Evolutionary conservation across 2,113 vertebrate genomes (phyloP).

Genomic region (Psettodes erumei): DNA sequence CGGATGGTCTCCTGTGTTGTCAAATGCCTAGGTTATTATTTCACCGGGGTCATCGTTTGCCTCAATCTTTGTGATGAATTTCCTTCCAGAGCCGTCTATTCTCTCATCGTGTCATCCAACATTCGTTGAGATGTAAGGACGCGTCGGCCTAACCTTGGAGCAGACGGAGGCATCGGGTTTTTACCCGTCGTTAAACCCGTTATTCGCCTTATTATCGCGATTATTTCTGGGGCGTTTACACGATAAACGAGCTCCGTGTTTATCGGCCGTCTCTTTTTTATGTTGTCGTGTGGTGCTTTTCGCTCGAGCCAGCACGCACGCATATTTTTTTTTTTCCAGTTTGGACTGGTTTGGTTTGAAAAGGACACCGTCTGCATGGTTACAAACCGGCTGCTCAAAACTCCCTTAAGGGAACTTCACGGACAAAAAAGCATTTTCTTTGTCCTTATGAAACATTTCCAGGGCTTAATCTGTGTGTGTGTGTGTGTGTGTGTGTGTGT

Average conservation of each 20-base stretch:
- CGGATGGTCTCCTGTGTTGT: neutral
- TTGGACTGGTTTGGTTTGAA: slow-evolving; percentile 70
- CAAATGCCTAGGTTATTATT: neutral
- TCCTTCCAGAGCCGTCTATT: neutral
- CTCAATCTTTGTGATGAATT: too few relatives aligned
- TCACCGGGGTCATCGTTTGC: neutral
- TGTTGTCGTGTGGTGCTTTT: slow-evolving; percentile 13
- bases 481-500: too few relatives aligned
- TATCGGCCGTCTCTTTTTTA: slow-evolving; percentile 8
- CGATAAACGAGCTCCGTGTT: neutral
- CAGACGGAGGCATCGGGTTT: slow-evolving; percentile 17
- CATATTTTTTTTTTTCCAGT: slow-evolving; percentile 65
- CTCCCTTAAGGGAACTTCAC: neutral
- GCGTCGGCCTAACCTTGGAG: slow-evolving; percentile 62
- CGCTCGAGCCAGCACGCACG: slow-evolving; percentile 46
- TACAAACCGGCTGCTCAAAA: slow-evolving; percentile 32
- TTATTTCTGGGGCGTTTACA: neutral
- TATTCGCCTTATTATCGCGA: slow-evolving; percentile 16
- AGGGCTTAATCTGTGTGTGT: slow-evolving; percentile 4
- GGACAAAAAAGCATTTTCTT: neutral
- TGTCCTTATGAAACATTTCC: neutral
- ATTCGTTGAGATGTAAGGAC: slow-evolving; percentile 24
- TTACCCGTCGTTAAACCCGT: slow-evolving; percentile 5
- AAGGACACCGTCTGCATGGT: slow-evolving; percentile 47
- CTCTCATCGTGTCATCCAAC: neutral